These are phyloP conservation scores for Doryteuthis pealeii DNA, from an alignment of 1,140 invertebrate species.

Conservation along the genomic window DNA sequence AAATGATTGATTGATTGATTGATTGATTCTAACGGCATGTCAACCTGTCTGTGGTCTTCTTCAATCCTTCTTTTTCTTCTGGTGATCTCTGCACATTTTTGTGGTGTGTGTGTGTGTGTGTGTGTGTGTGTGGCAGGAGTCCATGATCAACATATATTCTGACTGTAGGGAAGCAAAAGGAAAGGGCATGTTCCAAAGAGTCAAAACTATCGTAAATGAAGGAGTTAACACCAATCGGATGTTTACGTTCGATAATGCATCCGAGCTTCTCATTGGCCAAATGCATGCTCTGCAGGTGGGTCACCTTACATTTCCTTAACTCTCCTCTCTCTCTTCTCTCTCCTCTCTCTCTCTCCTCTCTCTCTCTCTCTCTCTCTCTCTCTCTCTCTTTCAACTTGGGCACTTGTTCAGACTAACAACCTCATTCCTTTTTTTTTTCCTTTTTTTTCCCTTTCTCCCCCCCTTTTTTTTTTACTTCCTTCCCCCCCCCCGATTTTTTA, in stretches of 20 bases:
- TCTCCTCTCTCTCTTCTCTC: neutral
- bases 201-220: constrained; percentile 18
- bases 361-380: no score
- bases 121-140: constrained; percentile 17
- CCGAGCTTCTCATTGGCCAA: constrained; percentile 12
- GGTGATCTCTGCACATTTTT: neutral
- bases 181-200: constrained; percentile 20
- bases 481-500: no score
- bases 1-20: no score
- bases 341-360: no score
- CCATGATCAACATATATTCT: constrained; percentile 17
- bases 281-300: constrained; percentile 20
- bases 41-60: no score
- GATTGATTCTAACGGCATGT: no score
- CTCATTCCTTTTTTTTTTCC: no score
- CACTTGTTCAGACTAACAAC: no score
- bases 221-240: constrained; percentile 19
- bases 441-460: no score
- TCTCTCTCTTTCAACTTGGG: neutral
- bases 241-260: constrained; percentile 25
- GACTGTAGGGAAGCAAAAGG: constrained; percentile 19
- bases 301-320: constrained; percentile 1
- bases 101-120: no score
- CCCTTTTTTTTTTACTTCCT: no score
- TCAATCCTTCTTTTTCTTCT: neutral